phyloP scores from a whole-genome alignment of 1,140 invertebrate species.

The Saxidomus purpurata region DNA sequence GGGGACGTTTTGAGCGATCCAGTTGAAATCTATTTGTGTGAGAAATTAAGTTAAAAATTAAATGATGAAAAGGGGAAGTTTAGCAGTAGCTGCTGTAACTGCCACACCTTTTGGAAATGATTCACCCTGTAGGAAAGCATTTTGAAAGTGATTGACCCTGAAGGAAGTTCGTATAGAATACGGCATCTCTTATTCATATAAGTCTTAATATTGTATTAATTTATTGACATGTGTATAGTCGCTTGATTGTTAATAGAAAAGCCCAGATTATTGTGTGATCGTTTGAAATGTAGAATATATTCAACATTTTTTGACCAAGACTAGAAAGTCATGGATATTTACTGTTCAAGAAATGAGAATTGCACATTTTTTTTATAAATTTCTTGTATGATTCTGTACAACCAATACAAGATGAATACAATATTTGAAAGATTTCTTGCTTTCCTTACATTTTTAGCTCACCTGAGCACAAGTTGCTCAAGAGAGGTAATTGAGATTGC shows the following conservation, averaged over 20 bases:
- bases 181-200: no score
- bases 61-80: no score
- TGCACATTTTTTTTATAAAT: conserved; percentile 23
- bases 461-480: no score
- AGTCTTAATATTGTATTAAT: neutral
- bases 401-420: conserved; percentile 23
- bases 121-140: no score
- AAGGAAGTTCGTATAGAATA: no score
- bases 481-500: no score
- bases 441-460: neutral
- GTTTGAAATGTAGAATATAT: conserved; percentile 18
- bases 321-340: neutral
- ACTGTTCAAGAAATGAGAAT: neutral
- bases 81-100: no score
- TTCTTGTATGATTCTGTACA: neutral
- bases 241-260: conserved; percentile 10
- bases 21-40: no score
- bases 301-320: neutral
- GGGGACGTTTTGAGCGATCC: no score
- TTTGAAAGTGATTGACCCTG: no score
- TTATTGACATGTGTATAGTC: conserved; percentile 9
- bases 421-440: neutral
- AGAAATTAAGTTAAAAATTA: no score
- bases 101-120: no score
- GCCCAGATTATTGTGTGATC: neutral